Conservation (phyloP, 2,797 vertebrate genomes). For the Cyprinella venusta region DNA sequence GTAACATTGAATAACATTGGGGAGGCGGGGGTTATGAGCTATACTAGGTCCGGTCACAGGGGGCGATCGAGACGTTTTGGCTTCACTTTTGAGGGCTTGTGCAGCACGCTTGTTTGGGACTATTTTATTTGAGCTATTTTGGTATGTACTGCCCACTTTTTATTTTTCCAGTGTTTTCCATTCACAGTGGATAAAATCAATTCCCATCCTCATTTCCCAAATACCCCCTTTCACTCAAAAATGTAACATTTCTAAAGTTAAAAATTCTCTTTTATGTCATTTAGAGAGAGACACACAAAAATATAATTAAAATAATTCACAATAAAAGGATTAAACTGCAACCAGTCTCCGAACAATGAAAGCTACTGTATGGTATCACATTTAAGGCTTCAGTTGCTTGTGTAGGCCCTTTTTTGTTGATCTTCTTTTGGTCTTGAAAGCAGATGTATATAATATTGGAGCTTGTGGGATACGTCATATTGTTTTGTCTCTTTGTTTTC, state of each 20-base stretch:
- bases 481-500: constrained; percentile 36
- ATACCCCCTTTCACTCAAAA: background rate
- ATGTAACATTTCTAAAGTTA: background rate
- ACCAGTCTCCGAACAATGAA: background rate
- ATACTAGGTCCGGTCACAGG: no score
- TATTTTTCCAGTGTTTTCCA: no score
- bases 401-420: constrained; percentile 7
- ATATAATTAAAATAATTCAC: constrained; percentile 23
- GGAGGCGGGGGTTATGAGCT: no score
- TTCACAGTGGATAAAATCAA: background rate
- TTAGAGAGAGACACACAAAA: constrained; percentile 6
- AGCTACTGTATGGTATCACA: background rate
- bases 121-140: background rate
- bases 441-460: constrained; percentile 24
- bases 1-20: no score
- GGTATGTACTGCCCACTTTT: background rate
- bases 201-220: background rate
- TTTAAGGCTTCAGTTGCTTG: constrained; percentile 12
- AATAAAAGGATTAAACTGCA: background rate
- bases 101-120: no score
- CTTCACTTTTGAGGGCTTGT: no score
- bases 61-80: no score
- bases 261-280: background rate
- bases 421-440: background rate
- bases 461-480: constrained; percentile 27